Conservation (phyloP, 2,113 vertebrate species). For the Chionodraco myersi region DNA sequence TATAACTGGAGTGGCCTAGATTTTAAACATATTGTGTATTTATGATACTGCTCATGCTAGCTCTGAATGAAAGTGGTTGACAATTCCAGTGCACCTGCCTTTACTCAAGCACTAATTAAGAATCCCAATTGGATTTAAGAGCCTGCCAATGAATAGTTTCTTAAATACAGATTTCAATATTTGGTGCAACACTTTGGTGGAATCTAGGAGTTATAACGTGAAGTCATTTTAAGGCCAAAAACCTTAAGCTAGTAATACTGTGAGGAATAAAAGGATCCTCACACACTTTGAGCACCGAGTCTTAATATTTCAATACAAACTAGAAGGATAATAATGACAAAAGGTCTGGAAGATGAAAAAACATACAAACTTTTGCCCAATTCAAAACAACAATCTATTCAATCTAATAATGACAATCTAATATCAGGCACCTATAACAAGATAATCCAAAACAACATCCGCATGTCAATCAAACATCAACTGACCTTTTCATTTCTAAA, state of each 20-base stretch:
- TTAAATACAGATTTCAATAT: conserved; percentile 47
- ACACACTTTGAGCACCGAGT: neutral
- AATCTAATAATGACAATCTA: neutral
- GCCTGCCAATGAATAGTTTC: conserved; percentile 36
- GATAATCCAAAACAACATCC: neutral
- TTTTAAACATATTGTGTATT: conserved; percentile 11
- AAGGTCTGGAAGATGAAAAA: neutral
- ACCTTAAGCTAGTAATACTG: conserved; percentile 12
- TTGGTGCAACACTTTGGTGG: conserved; percentile 13
- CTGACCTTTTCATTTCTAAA: neutral
- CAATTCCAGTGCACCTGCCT: conserved; percentile 11
- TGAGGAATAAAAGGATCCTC: conserved; percentile 13
- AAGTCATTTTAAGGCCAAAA: conserved; percentile 9
- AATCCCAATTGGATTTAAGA: conserved; percentile 42
- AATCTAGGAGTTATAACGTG: conserved; percentile 14
- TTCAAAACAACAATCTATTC: neutral
- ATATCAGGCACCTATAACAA: neutral
- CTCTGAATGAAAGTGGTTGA: conserved; percentile 17
- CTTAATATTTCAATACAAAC: neutral
- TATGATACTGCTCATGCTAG: conserved; percentile 16
- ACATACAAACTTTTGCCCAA: neutral
- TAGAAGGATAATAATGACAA: neutral
- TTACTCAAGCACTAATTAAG: conserved; percentile 35
- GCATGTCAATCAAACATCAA: neutral
- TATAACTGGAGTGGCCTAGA: neutral